phyloP scores from a whole-genome alignment of 2,113 vertebrate species.

The Macrotus californicus region DNA sequence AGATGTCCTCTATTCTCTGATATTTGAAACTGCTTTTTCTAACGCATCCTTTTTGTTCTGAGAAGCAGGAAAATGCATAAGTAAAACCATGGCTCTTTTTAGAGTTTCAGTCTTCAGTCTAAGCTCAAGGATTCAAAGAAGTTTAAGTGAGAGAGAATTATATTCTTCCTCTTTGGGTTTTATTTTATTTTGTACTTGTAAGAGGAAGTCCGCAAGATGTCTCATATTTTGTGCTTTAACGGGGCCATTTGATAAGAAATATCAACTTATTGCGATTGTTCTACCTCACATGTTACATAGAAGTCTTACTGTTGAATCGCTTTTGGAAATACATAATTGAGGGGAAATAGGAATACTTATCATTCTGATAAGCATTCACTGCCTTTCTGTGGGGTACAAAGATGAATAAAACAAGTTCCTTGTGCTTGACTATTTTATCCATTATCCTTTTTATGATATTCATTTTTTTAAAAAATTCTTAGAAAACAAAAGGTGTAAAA shows the following conservation, averaged over 20 bases:
- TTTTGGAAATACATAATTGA: background rate
- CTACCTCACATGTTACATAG: background rate
- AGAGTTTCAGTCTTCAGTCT: background rate
- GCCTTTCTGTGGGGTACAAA: background rate
- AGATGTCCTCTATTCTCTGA: background rate
- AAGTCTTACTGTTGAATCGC: background rate
- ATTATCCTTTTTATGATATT: background rate
- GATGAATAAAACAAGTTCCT: background rate
- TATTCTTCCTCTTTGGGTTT: background rate
- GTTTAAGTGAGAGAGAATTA: background rate
- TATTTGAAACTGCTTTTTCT: constrained; percentile 3
- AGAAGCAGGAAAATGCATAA: background rate
- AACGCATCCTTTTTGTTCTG: background rate
- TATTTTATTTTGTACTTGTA: background rate
- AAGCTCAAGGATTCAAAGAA: background rate
- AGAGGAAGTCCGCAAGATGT: background rate
- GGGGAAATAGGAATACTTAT: background rate
- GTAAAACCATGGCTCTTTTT: background rate
- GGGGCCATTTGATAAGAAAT: background rate
- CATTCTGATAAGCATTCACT: background rate
- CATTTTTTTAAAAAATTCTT: background rate
- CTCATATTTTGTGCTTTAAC: background rate
- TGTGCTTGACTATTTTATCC: background rate
- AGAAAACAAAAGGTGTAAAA: constrained; percentile 22
- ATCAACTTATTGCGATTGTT: background rate